Evolutionary conservation across 1,140 invertebrate genomes (phyloP).

Genomic region (Chironomus tepperi): DNA sequence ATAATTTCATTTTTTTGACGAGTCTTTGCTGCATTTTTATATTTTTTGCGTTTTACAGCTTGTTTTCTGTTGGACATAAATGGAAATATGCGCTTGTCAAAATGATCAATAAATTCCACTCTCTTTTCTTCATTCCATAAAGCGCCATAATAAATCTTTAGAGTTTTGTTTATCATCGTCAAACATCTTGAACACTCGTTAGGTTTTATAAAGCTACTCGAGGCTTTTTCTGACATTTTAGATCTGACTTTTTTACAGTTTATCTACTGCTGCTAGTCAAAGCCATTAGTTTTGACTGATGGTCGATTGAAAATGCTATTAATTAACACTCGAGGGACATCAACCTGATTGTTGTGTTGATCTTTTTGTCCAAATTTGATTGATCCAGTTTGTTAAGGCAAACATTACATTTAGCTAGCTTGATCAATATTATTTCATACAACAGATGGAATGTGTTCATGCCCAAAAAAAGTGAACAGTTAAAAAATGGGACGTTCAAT

Average conservation of each 20-base stretch:
- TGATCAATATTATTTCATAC: no score
- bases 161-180: background rate
- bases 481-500: no score
- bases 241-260: no score
- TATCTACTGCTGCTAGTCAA: no score
- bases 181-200: background rate
- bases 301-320: background rate
- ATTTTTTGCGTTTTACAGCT: background rate
- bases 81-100: conserved; percentile 6
- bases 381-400: no score
- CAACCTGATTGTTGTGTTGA: no score
- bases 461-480: no score
- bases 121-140: background rate
- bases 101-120: background rate
- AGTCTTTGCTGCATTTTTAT: background rate
- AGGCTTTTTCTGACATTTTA: no score
- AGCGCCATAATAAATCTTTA: background rate
- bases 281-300: background rate
- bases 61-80: background rate
- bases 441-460: no score
- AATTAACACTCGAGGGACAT: background rate
- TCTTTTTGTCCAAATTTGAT: no score
- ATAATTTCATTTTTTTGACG: background rate
- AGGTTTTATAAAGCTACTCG: background rate
- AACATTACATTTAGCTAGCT: no score